Percentiles rank a stretch among this genome's conserved stretches.
phyloP scores from a whole-genome alignment of 30 jellyfish, hydroid and myxozoan species.

The Phacellophora camtschatica region DNA sequence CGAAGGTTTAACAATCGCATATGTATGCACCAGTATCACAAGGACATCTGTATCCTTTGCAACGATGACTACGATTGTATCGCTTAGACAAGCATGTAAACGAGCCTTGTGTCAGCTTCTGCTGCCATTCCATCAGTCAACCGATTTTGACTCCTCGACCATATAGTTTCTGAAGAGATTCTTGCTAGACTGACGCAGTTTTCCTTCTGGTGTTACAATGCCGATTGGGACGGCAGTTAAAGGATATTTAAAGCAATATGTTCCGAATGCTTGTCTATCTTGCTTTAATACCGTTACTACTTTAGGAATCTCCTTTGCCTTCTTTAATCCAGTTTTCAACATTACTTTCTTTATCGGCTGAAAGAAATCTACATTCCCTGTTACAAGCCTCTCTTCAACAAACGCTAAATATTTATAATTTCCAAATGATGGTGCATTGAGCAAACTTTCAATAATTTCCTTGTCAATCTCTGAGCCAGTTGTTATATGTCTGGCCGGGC shows the following conservation, averaged over 20 bases:
- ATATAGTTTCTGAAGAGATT: not conserved
- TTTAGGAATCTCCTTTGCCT: conserved; percentile 17
- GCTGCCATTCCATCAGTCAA: too few species aligned
- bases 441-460: conserved; percentile 16
- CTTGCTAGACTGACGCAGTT: conserved; percentile 21
- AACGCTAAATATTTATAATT: conserved; percentile 1
- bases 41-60: too few species aligned
- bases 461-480: conserved; percentile 16
- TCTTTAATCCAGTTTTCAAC: conserved; percentile 20
- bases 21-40: too few species aligned
- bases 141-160: conserved; percentile 10
- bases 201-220: conserved; percentile 50
- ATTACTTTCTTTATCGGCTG: conserved; percentile 15
- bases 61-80: too few species aligned
- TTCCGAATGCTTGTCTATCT: conserved; percentile 45
- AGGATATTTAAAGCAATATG: conserved; percentile 21
- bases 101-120: too few species aligned
- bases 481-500: conserved; percentile 30
- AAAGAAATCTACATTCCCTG: conserved; percentile 1
- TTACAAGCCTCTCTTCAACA: not conserved
- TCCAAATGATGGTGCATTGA: conserved; percentile 11
- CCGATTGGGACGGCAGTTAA: conserved; percentile 31
- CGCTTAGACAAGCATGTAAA: too few species aligned
- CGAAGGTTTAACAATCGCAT: too few species aligned
- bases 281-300: conserved; percentile 24